These are phyloP conservation scores for Proterorhinus semilunaris DNA, from an alignment of 2,113 vertebrate genomes.

Conservation along the genomic window DNA sequence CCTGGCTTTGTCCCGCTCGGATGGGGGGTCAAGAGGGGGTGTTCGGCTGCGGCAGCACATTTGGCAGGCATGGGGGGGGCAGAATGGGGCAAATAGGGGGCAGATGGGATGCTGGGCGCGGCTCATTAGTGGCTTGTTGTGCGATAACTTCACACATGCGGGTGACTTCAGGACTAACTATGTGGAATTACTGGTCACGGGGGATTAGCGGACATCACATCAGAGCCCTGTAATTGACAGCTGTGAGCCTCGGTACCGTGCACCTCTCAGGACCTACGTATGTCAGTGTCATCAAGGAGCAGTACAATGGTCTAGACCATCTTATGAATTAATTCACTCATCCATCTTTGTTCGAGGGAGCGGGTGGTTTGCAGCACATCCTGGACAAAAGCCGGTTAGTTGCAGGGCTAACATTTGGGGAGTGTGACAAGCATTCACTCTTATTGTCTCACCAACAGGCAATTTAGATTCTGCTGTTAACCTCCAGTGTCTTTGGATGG, in stretches of 20 bases:
- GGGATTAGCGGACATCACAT: conserved; percentile 2
- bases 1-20: conserved; percentile 60
- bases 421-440: conserved; percentile 23
- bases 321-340: background rate
- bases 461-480: conserved; percentile 1
- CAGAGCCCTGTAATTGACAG: conserved; percentile 25
- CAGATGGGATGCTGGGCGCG: conserved; percentile 50
- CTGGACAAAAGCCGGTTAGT: background rate
- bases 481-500: background rate
- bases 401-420: background rate
- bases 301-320: background rate
- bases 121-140: conserved; percentile 49
- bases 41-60: conserved; percentile 35
- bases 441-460: background rate
- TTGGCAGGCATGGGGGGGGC: conserved; percentile 8
- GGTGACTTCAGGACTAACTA: conserved; percentile 15
- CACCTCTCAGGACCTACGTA: background rate
- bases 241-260: background rate
- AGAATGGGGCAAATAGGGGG: conserved; percentile 44
- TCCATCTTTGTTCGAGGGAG: background rate
- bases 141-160: conserved; percentile 55
- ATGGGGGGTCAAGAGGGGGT: conserved; percentile 74
- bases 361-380: no score
- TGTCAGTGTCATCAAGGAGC: background rate
- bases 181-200: conserved; percentile 17